phyloP scores from a whole-genome alignment of 2,888 invertebrate genomes.

The Acanthosoma haemorrhoidale region DNA sequence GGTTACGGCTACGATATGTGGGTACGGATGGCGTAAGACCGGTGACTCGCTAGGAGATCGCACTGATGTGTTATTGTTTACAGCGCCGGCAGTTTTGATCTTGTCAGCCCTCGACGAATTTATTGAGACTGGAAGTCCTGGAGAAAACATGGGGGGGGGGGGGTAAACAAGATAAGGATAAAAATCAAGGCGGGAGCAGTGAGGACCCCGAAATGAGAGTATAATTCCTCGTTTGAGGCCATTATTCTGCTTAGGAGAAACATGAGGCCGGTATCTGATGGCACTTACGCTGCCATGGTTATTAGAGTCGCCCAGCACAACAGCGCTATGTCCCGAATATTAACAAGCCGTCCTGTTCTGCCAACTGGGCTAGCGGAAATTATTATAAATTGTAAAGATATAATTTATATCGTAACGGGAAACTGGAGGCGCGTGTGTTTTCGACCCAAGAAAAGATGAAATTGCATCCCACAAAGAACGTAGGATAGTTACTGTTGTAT shows the following conservation, averaged over 20 bases:
- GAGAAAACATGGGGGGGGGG: too few relatives aligned
- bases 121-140: constrained; percentile 9
- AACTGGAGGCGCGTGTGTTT: too few relatives aligned
- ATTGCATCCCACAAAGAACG: too few relatives aligned
- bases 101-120: neutral
- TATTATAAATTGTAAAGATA: neutral
- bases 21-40: neutral
- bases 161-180: neutral
- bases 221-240: constrained; percentile 13
- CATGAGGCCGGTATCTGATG: constrained; percentile 19
- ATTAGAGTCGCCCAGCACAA: neutral
- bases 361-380: neutral
- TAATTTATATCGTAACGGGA: too few relatives aligned
- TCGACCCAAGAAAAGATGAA: too few relatives aligned
- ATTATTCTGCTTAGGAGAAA: constrained; percentile 14
- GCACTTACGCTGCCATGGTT: neutral
- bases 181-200: constrained; percentile 10
- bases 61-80: neutral
- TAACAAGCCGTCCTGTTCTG: constrained; percentile 5
- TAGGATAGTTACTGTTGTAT: too few relatives aligned
- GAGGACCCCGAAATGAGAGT: neutral
- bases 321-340: neutral
- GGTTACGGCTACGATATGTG: neutral
- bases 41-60: too few relatives aligned
- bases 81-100: neutral